A percentile compares a stretch with the other conserved stretches of the same genome.
Evolutionary conservation across 2,888 invertebrate species (phyloP).

Genomic region (Laspeyria flexula): DNA sequence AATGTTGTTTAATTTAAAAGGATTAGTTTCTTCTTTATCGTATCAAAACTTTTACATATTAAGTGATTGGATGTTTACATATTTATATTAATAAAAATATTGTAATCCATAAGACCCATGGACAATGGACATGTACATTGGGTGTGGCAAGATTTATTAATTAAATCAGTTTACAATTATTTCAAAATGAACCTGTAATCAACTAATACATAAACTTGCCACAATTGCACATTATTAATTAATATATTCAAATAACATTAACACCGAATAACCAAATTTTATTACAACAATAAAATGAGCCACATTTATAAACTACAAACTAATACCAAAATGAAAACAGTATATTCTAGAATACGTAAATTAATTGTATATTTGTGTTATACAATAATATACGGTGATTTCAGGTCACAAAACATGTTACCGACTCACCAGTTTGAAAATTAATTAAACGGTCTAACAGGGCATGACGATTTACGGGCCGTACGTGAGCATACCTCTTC

Average conservation of each 20-base stretch:
- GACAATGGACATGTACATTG: no score
- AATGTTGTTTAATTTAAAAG: no score
- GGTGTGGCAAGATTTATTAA: no score
- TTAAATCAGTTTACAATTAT: no score
- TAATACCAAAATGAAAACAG: not conserved
- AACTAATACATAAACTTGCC: no score
- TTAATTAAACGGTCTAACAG: slow-evolving; percentile 82
- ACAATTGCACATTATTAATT: no score
- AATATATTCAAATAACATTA: not conserved
- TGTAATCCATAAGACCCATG: no score
- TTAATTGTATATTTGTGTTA: slow-evolving; percentile 5
- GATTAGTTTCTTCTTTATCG: no score
- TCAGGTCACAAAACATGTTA: slow-evolving; percentile 46
- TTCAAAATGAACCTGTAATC: no score
- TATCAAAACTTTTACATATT: no score
- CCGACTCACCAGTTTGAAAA: slow-evolving; percentile 70
- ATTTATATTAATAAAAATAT: no score
- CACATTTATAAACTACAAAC: not conserved
- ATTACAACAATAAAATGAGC: not conserved
- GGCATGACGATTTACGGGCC: slow-evolving; percentile 74
- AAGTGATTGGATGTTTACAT: no score
- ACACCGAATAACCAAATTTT: not conserved
- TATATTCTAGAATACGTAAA: slow-evolving; percentile 1
- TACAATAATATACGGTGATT: not conserved
- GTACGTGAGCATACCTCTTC: slow-evolving; percentile 58